Evolutionary conservation across 1,140 invertebrate species (phyloP).

Genomic region (Homalodisca vitripennis): DNA sequence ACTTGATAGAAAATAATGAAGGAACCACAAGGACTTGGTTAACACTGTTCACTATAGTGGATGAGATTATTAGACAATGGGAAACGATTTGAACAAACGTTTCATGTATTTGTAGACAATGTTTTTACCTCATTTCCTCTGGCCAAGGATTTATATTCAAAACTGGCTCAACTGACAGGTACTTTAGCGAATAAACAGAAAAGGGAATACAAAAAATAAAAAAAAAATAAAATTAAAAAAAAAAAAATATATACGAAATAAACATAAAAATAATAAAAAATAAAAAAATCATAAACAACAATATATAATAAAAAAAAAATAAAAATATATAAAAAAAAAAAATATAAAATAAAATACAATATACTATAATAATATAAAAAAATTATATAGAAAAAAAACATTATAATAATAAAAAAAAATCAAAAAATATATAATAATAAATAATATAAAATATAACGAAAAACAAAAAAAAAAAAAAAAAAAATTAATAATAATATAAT

Average conservation of each 20-base stretch:
- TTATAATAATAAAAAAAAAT: background rate
- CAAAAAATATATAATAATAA: background rate
- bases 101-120: too few relatives aligned
- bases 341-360: background rate
- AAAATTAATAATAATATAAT: background rate
- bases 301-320: background rate
- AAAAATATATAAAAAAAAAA: background rate
- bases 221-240: background rate
- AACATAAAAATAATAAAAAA: background rate
- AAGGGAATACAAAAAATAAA: background rate
- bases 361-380: background rate
- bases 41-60: too few relatives aligned
- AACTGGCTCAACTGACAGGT: too few relatives aligned
- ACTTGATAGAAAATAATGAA: too few relatives aligned
- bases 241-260: background rate
- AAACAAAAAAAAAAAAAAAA: background rate
- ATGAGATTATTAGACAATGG: too few relatives aligned
- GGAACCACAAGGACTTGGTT: too few relatives aligned
- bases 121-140: too few relatives aligned
- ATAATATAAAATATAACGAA: background rate
- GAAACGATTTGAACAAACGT: too few relatives aligned
- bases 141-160: too few relatives aligned
- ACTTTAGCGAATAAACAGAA: background rate
- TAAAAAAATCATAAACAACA: background rate
- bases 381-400: background rate